Evolutionary conservation across 2,888 invertebrate species (phyloP).

Genomic region (Drosophila anceps): DNA sequence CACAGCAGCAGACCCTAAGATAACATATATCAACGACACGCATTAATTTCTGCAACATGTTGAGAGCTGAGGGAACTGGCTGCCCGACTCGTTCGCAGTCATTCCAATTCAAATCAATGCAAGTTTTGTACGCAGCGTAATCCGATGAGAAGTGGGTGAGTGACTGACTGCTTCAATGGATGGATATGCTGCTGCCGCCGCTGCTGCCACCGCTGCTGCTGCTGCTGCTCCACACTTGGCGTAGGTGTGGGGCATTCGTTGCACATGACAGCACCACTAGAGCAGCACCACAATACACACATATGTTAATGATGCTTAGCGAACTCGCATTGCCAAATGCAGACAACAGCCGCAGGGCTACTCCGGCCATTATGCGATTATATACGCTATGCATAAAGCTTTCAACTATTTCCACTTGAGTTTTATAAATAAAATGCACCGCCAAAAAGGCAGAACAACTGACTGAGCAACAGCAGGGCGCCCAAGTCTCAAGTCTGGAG

Average conservation of each 20-base stretch:
- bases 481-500: slow-evolving; percentile 22
- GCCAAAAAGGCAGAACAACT: slow-evolving; percentile 18
- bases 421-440: slow-evolving; percentile 54
- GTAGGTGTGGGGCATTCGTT: slow-evolving; percentile 27
- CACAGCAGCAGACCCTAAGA: slow-evolving; percentile 24
- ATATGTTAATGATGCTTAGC: slow-evolving; percentile 61
- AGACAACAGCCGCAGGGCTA: slow-evolving; percentile 11
- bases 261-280: slow-evolving; percentile 44
- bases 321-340: slow-evolving; percentile 48
- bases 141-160: slow-evolving; percentile 73
- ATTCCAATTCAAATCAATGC: slow-evolving; percentile 71
- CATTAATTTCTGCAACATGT: slow-evolving; percentile 58
- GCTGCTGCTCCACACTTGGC: neutral
- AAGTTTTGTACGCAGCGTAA: slow-evolving; percentile 55
- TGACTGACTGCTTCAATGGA: slow-evolving; percentile 55
- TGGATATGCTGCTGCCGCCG: slow-evolving; percentile 21
- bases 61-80: slow-evolving; percentile 12
- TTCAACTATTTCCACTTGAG: slow-evolving; percentile 64
- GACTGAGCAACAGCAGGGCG: slow-evolving; percentile 51
- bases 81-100: slow-evolving; percentile 45
- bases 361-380: slow-evolving; percentile 36
- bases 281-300: slow-evolving; percentile 28
- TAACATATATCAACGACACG: slow-evolving; percentile 70
- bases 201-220: no score
- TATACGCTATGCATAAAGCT: slow-evolving; percentile 27